A percentile compares a stretch with the other conserved stretches of the same genome.
Evolutionary conservation across 1,140 invertebrate species (phyloP).

Genomic region (Pollicipes pollicipes): DNA sequence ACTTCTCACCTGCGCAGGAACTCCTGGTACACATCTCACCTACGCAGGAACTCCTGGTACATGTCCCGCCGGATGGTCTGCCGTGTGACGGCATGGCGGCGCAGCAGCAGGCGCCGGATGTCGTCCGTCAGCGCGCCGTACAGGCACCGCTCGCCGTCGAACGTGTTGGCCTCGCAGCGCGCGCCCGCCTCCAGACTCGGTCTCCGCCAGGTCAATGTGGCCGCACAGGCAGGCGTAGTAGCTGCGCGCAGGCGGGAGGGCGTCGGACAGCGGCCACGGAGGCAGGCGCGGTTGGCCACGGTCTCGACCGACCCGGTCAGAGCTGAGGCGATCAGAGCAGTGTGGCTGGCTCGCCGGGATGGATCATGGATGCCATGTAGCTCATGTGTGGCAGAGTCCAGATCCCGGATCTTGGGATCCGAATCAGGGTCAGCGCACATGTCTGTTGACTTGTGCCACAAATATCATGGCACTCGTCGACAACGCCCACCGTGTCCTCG

Average conservation of each 20-base stretch:
- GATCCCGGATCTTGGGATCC: too few relatives aligned
- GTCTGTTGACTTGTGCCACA: too few relatives aligned
- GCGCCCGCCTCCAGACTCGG: slow-evolving; percentile 35
- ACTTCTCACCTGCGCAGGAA: too few relatives aligned
- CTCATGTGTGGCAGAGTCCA: too few relatives aligned
- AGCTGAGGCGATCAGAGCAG: neutral
- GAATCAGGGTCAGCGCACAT: too few relatives aligned
- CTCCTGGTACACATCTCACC: too few relatives aligned
- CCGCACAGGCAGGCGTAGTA: slow-evolving; percentile 41
- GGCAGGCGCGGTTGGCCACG: neutral
- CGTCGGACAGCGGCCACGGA: slow-evolving; percentile 17
- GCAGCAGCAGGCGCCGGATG: slow-evolving; percentile 30
- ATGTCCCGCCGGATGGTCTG: slow-evolving; percentile 30
- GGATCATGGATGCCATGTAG: too few relatives aligned
- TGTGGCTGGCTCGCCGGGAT: neutral
- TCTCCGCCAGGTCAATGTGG: slow-evolving; percentile 33
- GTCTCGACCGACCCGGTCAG: neutral
- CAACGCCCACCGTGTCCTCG: too few relatives aligned
- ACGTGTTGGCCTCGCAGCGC: slow-evolving; percentile 37
- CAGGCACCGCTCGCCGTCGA: slow-evolving; percentile 39
- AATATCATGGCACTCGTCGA: too few relatives aligned
- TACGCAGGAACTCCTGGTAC: slow-evolving; percentile 36
- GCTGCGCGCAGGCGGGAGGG: too few relatives aligned
- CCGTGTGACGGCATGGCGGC: slow-evolving; percentile 32
- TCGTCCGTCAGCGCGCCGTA: slow-evolving; percentile 37